Evolutionary conservation across 1,140 invertebrate genomes (phyloP), one percentile per base, ranked within the genome.

Genomic region (Drosophila truncata): DNA sequence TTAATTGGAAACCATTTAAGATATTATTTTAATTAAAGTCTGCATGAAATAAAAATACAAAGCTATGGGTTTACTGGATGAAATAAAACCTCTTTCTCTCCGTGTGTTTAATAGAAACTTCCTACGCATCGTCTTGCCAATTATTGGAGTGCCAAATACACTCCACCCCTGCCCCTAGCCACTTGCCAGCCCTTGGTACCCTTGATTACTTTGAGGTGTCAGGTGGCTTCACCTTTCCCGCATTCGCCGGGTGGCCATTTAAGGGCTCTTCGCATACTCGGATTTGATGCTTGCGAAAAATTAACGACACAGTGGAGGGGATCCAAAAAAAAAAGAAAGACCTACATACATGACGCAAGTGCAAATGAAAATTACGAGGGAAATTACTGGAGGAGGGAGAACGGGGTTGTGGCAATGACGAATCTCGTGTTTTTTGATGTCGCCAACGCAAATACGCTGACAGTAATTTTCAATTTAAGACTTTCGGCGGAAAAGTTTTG

Each of bases 391-490:
- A 31, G 20, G 31, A 37, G 9, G 2, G 25, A 18, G 1, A 1
- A 23, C 35, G 23, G 46, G 59, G 31, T 20, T n/a, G 10, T 20
- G 37, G 31, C 16, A n/a, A 50, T 50, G 72, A 75, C 44, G 55
- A 59, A 67, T 72, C 74, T 39, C 63, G 50, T 47, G 31, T 78
- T 78, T 78, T 78, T 78, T 78, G 63, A 78, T 78, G 74, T 77
- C 55, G 74, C 55, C 55, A 77, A 78, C 55, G 74, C 73, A 78
- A 78, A 78, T 47, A 61, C 62, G 59, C 60, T 87, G 79, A 73
- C 83, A 77, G 77, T 83, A 71, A 83, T 80, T 80, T 83, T 70
- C 66, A 80, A 88, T 88, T 80, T 76, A 72, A 44, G 70, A 52
- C 61, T 77, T 80, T 77, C 37, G 54, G 59, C 52, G 47, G 39